Conservation (phyloP, 2,797 vertebrate species). For the Oryzias sinensis region DNA sequence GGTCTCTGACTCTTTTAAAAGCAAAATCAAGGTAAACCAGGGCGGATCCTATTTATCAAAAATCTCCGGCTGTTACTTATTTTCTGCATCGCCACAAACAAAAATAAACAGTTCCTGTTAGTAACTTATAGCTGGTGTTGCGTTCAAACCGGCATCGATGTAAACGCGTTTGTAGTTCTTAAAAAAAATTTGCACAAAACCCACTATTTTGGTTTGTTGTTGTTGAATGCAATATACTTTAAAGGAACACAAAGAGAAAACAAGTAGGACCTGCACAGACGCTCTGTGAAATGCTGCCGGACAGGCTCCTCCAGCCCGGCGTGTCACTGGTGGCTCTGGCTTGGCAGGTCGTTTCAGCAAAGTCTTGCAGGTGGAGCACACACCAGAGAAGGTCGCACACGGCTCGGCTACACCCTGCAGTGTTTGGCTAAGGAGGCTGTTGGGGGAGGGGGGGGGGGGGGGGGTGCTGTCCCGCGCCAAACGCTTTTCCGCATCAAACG, state of each 20-base stretch:
- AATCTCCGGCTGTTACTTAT: no score
- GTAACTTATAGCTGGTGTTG: no score
- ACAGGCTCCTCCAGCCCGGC: conserved; percentile 35
- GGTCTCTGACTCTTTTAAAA: no score
- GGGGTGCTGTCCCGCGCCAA: conserved; percentile 24
- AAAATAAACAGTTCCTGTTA: no score
- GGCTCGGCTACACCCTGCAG: conserved; percentile 35
- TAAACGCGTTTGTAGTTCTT: no score
- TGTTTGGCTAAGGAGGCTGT: conserved; percentile 25
- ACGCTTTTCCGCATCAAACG: background rate
- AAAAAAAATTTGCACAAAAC: no score
- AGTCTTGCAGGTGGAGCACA: conserved; percentile 48
- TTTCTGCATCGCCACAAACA: no score
- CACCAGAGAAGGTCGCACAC: conserved; percentile 50
- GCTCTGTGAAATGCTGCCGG: conserved; percentile 26
- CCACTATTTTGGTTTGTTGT: no score
- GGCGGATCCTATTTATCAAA: no score
- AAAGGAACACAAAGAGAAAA: conserved; percentile 15
- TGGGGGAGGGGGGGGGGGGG: conserved; percentile 29
- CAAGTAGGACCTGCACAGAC: conserved; percentile 50
- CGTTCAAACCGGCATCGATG: no score
- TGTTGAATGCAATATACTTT: no score
- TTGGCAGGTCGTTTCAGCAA: conserved; percentile 45
- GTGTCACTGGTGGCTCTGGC: conserved; percentile 40
- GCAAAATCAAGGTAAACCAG: no score